Conservation (phyloP, 2,888 invertebrate genomes). For the Diaprepes abbreviatus region DNA sequence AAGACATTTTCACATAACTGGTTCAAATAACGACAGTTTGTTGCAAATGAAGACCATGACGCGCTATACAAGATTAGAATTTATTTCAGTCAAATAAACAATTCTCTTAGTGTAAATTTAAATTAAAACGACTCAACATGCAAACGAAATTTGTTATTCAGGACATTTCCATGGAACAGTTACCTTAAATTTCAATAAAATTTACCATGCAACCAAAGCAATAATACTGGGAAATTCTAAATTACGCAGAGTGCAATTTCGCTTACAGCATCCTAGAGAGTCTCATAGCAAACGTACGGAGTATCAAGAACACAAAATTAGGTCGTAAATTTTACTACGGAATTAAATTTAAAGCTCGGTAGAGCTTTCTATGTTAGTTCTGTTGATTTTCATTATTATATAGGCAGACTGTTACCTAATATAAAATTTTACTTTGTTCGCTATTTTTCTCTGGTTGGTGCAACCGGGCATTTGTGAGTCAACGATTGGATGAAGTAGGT, state of each 20-base stretch:
- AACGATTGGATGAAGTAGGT: too few relatives aligned
- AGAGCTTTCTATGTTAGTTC: neutral
- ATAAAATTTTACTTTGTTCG: too few relatives aligned
- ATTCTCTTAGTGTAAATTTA: neutral
- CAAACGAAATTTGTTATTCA: slow-evolving; percentile 28
- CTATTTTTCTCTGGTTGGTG: too few relatives aligned
- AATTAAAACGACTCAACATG: slow-evolving; percentile 23
- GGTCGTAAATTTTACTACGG: slow-evolving; percentile 9
- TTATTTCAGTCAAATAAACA: too few relatives aligned
- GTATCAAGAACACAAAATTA: slow-evolving; percentile 16
- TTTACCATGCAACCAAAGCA: slow-evolving; percentile 31
- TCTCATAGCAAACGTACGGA: neutral
- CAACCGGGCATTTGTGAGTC: too few relatives aligned
- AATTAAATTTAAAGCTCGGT: slow-evolving; percentile 9
- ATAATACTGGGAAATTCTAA: slow-evolving; percentile 33
- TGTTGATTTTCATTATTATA: neutral
- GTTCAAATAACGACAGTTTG: too few relatives aligned
- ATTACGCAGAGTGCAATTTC: slow-evolving; percentile 32
- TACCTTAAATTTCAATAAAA: slow-evolving; percentile 32
- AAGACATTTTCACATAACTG: too few relatives aligned
- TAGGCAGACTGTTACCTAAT: neutral
- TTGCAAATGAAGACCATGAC: too few relatives aligned
- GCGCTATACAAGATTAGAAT: too few relatives aligned
- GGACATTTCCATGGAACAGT: slow-evolving; percentile 20
- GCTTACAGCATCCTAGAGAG: slow-evolving; percentile 20